A percentile compares a stretch with the other conserved stretches of the same genome.
Conservation (phyloP, 92 coral and sea anemone species). For the Palythoa heliodiscus region DNA sequence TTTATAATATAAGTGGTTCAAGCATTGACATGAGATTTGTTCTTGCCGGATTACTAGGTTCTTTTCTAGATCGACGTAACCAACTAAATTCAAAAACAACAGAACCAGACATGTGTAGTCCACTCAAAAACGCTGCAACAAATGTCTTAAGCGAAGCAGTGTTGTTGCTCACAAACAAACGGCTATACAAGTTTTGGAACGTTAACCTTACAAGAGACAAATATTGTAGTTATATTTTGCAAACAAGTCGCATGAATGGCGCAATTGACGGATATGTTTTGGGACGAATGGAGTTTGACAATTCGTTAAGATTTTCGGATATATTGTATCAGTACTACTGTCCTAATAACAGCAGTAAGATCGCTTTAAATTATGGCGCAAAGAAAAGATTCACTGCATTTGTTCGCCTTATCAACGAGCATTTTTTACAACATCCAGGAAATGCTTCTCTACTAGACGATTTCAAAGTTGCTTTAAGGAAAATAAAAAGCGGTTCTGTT, state of each 20-base stretch:
- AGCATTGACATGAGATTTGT: slow-evolving; percentile 51
- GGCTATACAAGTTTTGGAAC: slow-evolving; percentile 45
- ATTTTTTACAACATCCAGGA: not conserved
- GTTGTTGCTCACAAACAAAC: slow-evolving; percentile 21
- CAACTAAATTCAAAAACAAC: not conserved
- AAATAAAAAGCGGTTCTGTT: not conserved
- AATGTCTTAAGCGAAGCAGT: slow-evolving; percentile 31
- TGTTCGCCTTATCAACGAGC: slow-evolving; percentile 5
- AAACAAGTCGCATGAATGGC: slow-evolving; percentile 41
- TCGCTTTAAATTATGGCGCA: not conserved
- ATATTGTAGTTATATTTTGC: slow-evolving; percentile 33
- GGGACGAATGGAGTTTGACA: slow-evolving; percentile 23
- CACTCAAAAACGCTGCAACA: not conserved
- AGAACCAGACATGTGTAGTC: not conserved
- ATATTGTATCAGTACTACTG: slow-evolving; percentile 54
- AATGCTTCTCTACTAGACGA: not conserved
- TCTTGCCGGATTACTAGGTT: slow-evolving; percentile 55
- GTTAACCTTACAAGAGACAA: not conserved
- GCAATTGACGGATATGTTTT: slow-evolving; percentile 58
- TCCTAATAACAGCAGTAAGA: slow-evolving; percentile 5
- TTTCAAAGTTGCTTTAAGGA: not conserved
- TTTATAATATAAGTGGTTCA: slow-evolving; percentile 34
- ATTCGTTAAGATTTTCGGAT: slow-evolving; percentile 45
- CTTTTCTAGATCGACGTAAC: not conserved
- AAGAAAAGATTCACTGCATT: slow-evolving; percentile 34